phyloP scores from a whole-genome alignment of 2,888 invertebrate species.

The Phalangium opilio region DNA sequence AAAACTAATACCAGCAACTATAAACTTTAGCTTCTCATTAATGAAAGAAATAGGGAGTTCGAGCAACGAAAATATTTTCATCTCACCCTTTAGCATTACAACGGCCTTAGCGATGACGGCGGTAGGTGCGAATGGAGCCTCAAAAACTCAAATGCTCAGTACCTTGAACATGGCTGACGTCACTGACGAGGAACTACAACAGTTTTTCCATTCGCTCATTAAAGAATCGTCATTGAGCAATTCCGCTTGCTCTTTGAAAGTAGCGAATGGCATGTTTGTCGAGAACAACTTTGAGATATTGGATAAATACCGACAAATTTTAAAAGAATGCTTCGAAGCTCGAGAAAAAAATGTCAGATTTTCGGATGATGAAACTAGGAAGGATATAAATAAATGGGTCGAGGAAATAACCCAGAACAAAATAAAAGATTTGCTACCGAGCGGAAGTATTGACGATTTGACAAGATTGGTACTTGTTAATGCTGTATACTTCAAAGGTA shows the following conservation, averaged over 20 bases:
- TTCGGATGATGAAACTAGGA: slow-evolving; percentile 34
- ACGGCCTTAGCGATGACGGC: background rate
- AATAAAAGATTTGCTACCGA: slow-evolving; percentile 56
- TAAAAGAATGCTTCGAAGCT: slow-evolving; percentile 35
- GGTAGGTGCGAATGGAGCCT: background rate
- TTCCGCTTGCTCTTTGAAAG: background rate
- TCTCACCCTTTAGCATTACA: background rate
- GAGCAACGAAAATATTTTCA: background rate
- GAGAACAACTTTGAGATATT: background rate
- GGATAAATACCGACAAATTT: background rate
- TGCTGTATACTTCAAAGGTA: slow-evolving; percentile 20
- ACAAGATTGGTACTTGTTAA: slow-evolving; percentile 21
- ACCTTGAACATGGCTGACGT: background rate
- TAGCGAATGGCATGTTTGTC: background rate
- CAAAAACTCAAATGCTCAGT: background rate
- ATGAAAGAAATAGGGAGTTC: too few relatives aligned
- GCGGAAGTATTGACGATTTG: slow-evolving; percentile 31
- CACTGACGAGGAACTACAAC: background rate
- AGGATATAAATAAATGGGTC: slow-evolving; percentile 65
- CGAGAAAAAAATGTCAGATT: slow-evolving; percentile 50
- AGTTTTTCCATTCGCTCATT: background rate
- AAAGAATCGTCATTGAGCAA: background rate
- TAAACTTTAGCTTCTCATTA: too few relatives aligned
- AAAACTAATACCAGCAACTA: too few relatives aligned
- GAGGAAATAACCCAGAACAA: slow-evolving; percentile 60